These are phyloP conservation scores for Gryllus bimaculatus DNA, from an alignment of 1,140 invertebrate genomes.

Conservation along the genomic window DNA sequence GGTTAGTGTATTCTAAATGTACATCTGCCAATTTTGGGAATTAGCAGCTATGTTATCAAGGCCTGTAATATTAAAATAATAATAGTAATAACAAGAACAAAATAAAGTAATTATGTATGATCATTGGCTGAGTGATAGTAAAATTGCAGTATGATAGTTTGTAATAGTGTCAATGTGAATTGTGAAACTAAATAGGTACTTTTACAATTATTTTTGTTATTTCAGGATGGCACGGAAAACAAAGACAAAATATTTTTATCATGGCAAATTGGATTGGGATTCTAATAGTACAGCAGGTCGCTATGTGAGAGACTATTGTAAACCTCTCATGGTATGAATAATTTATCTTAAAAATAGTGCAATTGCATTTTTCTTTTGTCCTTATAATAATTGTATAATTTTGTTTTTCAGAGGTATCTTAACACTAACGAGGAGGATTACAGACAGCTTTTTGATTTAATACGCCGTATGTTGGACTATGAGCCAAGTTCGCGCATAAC, in stretches of 20 bases:
- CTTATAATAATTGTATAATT: conserved; percentile 11
- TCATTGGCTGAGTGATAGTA: no score
- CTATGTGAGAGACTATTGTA: conserved; percentile 97
- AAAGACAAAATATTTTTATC: conserved; percentile 94
- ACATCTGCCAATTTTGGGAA: no score
- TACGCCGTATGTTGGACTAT: conserved; percentile 93
- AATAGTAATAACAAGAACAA: no score
- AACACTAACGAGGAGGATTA: conserved; percentile 82
- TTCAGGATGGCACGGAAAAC: conserved; percentile 87
- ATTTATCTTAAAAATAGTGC: conserved; percentile 9
- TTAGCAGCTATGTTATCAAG: no score
- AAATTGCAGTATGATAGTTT: no score
- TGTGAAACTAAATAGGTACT: neutral
- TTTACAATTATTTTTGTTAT: conserved; percentile 24
- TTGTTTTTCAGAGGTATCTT: conserved; percentile 74
- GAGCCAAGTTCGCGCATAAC: conserved; percentile 84
- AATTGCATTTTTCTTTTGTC: neutral
- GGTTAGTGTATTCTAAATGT: no score
- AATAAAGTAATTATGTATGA: no score
- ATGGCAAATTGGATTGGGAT: conserved; percentile 90
- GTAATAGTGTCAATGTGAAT: no score
- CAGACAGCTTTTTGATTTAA: conserved; percentile 85
- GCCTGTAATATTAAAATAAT: no score
- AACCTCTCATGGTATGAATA: conserved; percentile 76
- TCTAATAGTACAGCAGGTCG: conserved; percentile 88